phyloP scores from a whole-genome alignment of 2,797 vertebrate genomes.

The Sternarchorhynchus goeldii region DNA sequence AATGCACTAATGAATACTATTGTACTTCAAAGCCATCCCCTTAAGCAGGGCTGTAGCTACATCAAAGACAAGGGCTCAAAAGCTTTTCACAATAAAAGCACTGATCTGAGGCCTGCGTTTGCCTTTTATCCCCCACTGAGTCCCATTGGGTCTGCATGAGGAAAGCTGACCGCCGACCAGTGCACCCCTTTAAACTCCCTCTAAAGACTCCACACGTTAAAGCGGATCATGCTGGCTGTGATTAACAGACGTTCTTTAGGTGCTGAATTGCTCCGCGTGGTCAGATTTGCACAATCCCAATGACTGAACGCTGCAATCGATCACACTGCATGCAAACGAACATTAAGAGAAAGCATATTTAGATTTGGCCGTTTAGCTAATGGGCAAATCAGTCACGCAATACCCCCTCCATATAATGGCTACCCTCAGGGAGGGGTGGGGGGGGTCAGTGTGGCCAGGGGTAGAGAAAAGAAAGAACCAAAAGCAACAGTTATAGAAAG shows the following conservation, averaged over 20 bases:
- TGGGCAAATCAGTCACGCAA: slow-evolving; percentile 33
- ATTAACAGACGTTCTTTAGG: slow-evolving; percentile 31
- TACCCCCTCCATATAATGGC: slow-evolving; percentile 23
- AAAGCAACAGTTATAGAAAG: slow-evolving; percentile 37
- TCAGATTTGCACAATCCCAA: background rate
- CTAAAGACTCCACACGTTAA: background rate
- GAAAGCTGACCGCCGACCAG: background rate
- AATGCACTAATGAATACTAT: background rate
- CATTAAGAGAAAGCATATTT: slow-evolving; percentile 25
- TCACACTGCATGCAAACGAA: slow-evolving; percentile 21
- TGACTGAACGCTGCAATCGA: slow-evolving; percentile 39
- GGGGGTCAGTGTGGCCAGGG: background rate
- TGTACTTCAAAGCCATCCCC: background rate
- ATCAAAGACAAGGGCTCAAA: too few species aligned
- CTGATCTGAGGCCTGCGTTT: background rate
- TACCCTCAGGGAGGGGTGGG: background rate
- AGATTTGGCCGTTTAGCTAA: slow-evolving; percentile 12
- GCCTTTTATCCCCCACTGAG: background rate
- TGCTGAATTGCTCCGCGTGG: slow-evolving; percentile 29
- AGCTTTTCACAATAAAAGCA: too few species aligned
- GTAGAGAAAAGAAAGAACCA: slow-evolving; percentile 11
- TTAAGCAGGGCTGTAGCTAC: background rate
- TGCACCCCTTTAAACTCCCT: background rate
- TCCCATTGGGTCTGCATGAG: background rate
- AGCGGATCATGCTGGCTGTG: slow-evolving; percentile 28